Conservation (phyloP, 2,888 invertebrate genomes). For the Gonocerus acuteangulatus region DNA sequence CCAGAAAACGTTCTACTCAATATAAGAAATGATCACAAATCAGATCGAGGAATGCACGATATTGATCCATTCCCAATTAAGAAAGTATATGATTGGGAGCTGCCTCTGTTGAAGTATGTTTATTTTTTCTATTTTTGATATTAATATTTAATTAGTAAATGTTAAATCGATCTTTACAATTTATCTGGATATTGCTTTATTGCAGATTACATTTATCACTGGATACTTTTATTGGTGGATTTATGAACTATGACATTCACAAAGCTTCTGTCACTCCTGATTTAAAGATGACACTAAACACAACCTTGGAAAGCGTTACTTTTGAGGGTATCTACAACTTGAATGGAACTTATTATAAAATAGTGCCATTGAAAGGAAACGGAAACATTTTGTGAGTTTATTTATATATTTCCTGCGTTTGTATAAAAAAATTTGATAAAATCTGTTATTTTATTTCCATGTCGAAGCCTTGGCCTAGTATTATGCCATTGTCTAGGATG, state of each 20-base stretch:
- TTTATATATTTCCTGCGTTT: not conserved
- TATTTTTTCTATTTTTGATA: not conserved
- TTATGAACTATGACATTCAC: not conserved
- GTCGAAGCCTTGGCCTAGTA: too few species aligned
- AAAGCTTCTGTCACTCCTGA: constrained; percentile 10
- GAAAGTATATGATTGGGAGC: too few species aligned
- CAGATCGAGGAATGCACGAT: too few species aligned
- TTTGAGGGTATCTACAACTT: constrained; percentile 7
- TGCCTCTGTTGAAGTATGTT: not conserved
- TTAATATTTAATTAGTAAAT: not conserved
- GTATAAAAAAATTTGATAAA: not conserved
- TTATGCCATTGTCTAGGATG: too few species aligned
- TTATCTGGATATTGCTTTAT: too few species aligned
- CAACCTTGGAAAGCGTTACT: not conserved
- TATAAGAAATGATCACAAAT: too few species aligned
- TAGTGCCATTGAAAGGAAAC: constrained; percentile 14
- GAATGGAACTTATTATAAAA: not conserved
- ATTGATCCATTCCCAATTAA: too few species aligned
- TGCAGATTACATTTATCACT: not conserved
- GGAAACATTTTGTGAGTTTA: constrained; percentile 9
- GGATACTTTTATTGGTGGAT: constrained; percentile 8
- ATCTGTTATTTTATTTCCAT: not conserved
- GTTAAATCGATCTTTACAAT: too few species aligned
- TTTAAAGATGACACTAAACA: not conserved
- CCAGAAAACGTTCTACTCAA: too few species aligned